Percentiles rank a stretch among this genome's conserved stretches.
Evolutionary conservation across 2,888 invertebrate species (phyloP).

Genomic region (Lepidocyrtoides sp.): DNA sequence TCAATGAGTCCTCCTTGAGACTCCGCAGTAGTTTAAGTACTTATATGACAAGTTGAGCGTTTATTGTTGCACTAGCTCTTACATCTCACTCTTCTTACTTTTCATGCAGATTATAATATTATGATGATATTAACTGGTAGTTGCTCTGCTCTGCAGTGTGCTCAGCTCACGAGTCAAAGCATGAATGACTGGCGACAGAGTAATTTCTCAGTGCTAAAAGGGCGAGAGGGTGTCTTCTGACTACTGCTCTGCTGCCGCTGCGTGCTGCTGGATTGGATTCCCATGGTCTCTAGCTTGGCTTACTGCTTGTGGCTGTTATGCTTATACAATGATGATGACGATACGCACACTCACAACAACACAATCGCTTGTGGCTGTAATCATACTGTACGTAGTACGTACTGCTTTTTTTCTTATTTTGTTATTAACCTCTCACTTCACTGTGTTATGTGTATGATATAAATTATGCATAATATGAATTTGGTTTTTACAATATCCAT

Average conservation of each 20-base stretch:
- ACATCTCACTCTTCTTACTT: background rate
- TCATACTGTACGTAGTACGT: background rate
- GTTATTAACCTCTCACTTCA: slow-evolving; percentile 33
- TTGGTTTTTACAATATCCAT: background rate
- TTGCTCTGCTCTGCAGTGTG: slow-evolving; percentile 60
- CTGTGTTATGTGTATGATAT: background rate
- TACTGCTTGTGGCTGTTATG: slow-evolving; percentile 49
- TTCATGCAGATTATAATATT: slow-evolving; percentile 35
- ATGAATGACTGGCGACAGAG: slow-evolving; percentile 84
- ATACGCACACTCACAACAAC: slow-evolving; percentile 50
- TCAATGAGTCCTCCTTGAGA: slow-evolving; percentile 47
- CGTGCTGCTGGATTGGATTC: no score
- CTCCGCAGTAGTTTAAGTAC: slow-evolving; percentile 37
- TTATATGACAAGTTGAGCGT: background rate
- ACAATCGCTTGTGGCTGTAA: no score
- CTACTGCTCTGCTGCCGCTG: slow-evolving; percentile 62
- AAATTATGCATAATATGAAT: background rate
- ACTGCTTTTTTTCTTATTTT: background rate
- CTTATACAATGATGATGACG: slow-evolving; percentile 6
- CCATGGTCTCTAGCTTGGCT: slow-evolving; percentile 69
- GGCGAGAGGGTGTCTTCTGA: slow-evolving; percentile 78
- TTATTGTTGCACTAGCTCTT: background rate
- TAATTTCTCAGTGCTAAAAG: slow-evolving; percentile 85
- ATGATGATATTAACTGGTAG: no score
- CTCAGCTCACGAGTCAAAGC: slow-evolving; percentile 81